Evolutionary conservation across 2,888 invertebrate species (phyloP), one percentile per base, ranked within the genome.

Genomic region (Aporophyla lueneburgensis): DNA sequence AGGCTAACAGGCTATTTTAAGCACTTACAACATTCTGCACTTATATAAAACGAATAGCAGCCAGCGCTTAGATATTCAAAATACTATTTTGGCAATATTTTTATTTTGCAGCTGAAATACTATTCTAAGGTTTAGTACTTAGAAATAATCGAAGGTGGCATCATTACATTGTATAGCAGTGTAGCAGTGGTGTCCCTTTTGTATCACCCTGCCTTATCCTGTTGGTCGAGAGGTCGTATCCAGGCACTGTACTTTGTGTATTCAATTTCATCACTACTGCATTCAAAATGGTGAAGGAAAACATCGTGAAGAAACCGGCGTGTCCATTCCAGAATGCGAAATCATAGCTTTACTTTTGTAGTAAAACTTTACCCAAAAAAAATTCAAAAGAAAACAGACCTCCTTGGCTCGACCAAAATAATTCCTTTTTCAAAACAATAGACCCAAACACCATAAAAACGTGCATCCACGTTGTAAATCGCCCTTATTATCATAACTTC

Each of bases 401-500:
- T 63, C 54, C n/a, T 63, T 51, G 46, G 24, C 58, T 24, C 24
- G 7, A 27, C 63, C 72, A 70, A 76, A 74, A 77, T 80, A 74
- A 85, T 78, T 75, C 78, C 62, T 21, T 71, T 76, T 75, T 72
- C 74, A 81, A 87, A 87, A 88, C 81, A 87, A 88, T 81, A 81
- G 56, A 67, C 75, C 75, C n/a, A 40, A 76, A 80, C 65, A 54
- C 72, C 80, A 80, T 86, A 87, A 89, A 90, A 87, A 78, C 87
- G 80, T 83, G 80, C 80, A 85, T 85, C 85, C 71, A 86, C 78
- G 85, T 85, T 87, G 84, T 84, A 88, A 88, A 88, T 88, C 84
- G 80, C 53, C 80, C 86, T 86, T 86, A 89, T 90, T 90, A 86
- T 85, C 85, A 89, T 88, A 89, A 82, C 81, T 83, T 78, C 71